phyloP scores from a whole-genome alignment of 2,888 invertebrate species.

The Octonoba sinensis region DNA sequence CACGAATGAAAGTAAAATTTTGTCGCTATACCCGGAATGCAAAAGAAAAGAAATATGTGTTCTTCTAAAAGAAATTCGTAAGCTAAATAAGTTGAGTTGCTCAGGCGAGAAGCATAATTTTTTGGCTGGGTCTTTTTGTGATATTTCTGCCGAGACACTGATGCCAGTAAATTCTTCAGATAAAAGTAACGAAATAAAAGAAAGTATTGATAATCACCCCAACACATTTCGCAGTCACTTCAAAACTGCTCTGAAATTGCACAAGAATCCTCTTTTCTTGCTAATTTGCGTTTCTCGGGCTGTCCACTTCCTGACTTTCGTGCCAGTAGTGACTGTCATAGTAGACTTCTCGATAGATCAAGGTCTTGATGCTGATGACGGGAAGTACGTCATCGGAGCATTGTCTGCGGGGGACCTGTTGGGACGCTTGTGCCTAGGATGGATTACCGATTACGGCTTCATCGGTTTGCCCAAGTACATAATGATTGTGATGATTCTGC shows the following conservation, averaged over 20 bases:
- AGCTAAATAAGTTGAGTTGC: constrained; percentile 6
- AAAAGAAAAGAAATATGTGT: not conserved
- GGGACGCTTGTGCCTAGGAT: constrained; percentile 64
- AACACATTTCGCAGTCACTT: constrained; percentile 41
- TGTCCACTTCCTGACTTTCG: constrained; percentile 39
- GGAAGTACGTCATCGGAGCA: constrained; percentile 55
- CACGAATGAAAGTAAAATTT: not conserved
- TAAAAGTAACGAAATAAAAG: not conserved
- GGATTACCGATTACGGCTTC: constrained; percentile 56
- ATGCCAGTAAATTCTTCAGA: not conserved
- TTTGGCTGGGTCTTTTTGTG: no score
- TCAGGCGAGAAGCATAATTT: not conserved
- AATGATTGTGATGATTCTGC: constrained; percentile 39
- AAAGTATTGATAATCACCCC: not conserved
- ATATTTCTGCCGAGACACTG: not conserved
- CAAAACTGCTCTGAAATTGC: constrained; percentile 28
- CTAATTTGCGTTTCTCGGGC: constrained; percentile 50
- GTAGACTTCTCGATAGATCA: constrained; percentile 65
- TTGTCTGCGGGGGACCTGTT: constrained; percentile 64
- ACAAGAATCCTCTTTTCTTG: constrained; percentile 42
- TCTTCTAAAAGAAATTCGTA: constrained; percentile 16
- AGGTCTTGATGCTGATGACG: constrained; percentile 43
- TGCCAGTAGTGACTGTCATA: constrained; percentile 42
- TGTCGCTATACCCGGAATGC: not conserved
- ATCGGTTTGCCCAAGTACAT: constrained; percentile 42